Evolutionary conservation across 2,113 vertebrate genomes (phyloP).

Genomic region (Muntiacus reevesi): DNA sequence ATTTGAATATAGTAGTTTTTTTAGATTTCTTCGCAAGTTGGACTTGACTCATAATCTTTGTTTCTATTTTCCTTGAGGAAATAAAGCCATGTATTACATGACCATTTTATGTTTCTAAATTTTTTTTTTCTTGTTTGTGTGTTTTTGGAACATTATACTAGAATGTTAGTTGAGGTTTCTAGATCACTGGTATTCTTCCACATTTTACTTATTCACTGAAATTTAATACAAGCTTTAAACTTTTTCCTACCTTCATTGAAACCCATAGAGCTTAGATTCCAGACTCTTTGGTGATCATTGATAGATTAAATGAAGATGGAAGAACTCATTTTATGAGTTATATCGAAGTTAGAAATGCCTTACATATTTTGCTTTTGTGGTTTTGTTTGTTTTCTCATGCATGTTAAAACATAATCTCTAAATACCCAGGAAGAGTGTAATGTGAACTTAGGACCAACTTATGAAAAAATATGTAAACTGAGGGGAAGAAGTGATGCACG

Average conservation of each 20-base stretch:
- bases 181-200: background rate
- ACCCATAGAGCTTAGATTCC: background rate
- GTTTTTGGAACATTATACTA: background rate
- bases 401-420: background rate
- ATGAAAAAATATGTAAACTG: background rate
- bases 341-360: background rate
- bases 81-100: background rate
- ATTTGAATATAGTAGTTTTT: background rate
- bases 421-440: background rate
- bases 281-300: background rate
- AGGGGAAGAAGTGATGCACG: background rate
- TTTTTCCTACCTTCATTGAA: background rate
- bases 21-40: background rate
- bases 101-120: background rate
- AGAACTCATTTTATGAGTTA: background rate
- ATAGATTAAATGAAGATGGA: background rate
- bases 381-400: background rate
- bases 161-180: background rate
- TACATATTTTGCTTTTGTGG: background rate
- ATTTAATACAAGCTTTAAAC: background rate
- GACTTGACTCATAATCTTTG: background rate
- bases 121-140: background rate
- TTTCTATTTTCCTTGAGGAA: background rate
- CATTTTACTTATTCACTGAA: background rate
- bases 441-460: background rate